phyloP scores from a whole-genome alignment of 2,797 vertebrate species.

The Melanotaenia trifasciata region DNA sequence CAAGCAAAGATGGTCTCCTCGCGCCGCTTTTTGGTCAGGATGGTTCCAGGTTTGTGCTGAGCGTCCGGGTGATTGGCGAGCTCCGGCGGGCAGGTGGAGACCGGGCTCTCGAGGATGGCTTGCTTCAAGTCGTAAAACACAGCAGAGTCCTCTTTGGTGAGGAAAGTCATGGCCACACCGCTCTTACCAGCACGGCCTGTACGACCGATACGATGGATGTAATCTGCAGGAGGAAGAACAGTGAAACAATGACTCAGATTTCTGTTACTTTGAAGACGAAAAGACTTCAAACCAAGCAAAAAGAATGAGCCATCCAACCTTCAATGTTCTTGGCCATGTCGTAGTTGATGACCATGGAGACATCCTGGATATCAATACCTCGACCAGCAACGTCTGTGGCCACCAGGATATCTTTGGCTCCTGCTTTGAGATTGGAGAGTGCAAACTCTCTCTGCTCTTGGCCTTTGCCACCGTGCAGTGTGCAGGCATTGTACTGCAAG shows the following conservation, averaged over 20 bases:
- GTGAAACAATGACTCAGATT: background rate
- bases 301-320: constrained; percentile 78
- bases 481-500: constrained; percentile 96
- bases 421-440: constrained; percentile 96
- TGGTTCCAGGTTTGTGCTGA: constrained; percentile 98
- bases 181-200: constrained; percentile 97
- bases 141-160: constrained; percentile 95
- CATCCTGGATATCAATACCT: constrained; percentile 98
- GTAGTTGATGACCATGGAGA: constrained; percentile 98
- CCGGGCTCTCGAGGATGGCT: constrained; percentile 97
- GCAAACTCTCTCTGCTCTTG: constrained; percentile 98
- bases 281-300: background rate
- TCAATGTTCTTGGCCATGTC: constrained; percentile 99
- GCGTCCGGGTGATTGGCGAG: constrained; percentile 97
- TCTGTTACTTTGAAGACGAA: background rate
- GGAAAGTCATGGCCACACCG: constrained; percentile 95
- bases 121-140: constrained; percentile 99
- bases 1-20: constrained; percentile 98
- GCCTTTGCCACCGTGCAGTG: constrained; percentile 96
- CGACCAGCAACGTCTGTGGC: constrained; percentile 97
- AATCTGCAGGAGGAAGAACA: constrained; percentile 81
- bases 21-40: constrained; percentile 98
- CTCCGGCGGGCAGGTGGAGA: constrained; percentile 96
- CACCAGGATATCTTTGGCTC: constrained; percentile 98
- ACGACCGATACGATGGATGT: constrained; percentile 98